Evolutionary conservation across 2,797 vertebrate genomes (phyloP).

Genomic region (Schizopygopsis pylzovi): DNA sequence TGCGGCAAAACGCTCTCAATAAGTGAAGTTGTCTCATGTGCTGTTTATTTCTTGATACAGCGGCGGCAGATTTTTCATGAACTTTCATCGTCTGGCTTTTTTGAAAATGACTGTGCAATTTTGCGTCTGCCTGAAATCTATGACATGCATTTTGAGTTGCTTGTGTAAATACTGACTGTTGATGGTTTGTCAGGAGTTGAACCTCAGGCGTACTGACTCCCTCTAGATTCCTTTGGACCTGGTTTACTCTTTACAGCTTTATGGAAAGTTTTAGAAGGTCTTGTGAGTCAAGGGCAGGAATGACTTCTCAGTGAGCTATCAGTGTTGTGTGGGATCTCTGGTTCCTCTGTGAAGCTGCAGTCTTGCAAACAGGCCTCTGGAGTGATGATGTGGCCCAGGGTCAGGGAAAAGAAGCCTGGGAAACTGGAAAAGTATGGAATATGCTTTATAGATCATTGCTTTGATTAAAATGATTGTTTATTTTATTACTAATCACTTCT

Average conservation of each 20-base stretch:
- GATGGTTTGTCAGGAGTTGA: slow-evolving; percentile 35
- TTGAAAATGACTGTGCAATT: slow-evolving; percentile 34
- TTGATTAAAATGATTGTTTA: slow-evolving; percentile 39
- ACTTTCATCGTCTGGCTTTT: slow-evolving; percentile 5
- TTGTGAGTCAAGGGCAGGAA: slow-evolving; percentile 54
- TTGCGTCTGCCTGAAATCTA: slow-evolving; percentile 40
- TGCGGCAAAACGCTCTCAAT: slow-evolving; percentile 36
- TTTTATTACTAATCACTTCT: slow-evolving; percentile 29
- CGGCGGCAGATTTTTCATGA: slow-evolving; percentile 13
- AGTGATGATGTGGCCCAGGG: slow-evolving; percentile 61
- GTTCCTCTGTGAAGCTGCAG: slow-evolving; percentile 51
- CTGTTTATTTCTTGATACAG: slow-evolving; percentile 43
- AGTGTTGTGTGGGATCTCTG: slow-evolving; percentile 52
- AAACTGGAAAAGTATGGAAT: slow-evolving; percentile 59
- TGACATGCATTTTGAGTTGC: slow-evolving; percentile 33
- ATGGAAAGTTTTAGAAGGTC: slow-evolving; percentile 50
- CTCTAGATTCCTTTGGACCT: slow-evolving; percentile 42
- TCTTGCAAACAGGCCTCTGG: slow-evolving; percentile 55
- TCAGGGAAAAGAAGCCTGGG: slow-evolving; percentile 61
- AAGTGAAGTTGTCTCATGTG: slow-evolving; percentile 13
- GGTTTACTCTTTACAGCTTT: slow-evolving; percentile 48
- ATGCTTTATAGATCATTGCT: slow-evolving; percentile 47
- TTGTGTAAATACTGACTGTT: slow-evolving; percentile 36
- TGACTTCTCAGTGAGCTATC: slow-evolving; percentile 52
- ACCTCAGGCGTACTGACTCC: slow-evolving; percentile 27